Conservation (phyloP, 2,888 invertebrate species). For the Argyresthia albistria region DNA sequence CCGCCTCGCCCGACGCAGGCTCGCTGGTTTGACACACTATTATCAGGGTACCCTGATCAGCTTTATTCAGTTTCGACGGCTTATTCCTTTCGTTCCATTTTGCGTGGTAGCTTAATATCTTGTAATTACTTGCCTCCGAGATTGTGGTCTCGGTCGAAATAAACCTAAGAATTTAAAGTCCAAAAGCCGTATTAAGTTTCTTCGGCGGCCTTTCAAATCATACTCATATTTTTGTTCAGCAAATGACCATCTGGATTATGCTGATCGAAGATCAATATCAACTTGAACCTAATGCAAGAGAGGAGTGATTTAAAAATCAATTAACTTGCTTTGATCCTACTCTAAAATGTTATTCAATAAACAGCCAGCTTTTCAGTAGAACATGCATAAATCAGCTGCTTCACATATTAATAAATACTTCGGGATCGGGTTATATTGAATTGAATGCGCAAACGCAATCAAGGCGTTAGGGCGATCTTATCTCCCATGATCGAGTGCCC, state of each 20-base stretch:
- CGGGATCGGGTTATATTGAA: not conserved
- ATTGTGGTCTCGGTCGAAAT: not conserved
- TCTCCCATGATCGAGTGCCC: slow-evolving; percentile 4
- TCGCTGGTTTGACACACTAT: slow-evolving; percentile 48
- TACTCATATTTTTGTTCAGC: no score
- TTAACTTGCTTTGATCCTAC: no score
- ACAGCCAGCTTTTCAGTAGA: not conserved
- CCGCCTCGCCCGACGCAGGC: slow-evolving; percentile 26
- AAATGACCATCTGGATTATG: no score
- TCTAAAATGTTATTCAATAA: no score
- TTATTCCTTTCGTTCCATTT: no score
- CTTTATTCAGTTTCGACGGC: slow-evolving; percentile 1
- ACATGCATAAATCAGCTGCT: not conserved
- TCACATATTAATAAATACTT: not conserved
- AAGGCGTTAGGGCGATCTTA: slow-evolving; percentile 6
- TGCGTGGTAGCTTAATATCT: no score
- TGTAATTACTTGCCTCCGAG: no score
- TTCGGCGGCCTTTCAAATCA: no score
- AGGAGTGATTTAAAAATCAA: no score
- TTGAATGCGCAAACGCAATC: slow-evolving; percentile 4
- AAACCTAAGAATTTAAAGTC: not conserved
- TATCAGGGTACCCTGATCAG: slow-evolving; percentile 20
- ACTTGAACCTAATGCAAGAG: no score
- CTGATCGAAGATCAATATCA: no score
- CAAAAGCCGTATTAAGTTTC: not conserved